phyloP scores from a whole-genome alignment of 2,113 vertebrate genomes.

The Hemiscyllium ocellatum region DNA sequence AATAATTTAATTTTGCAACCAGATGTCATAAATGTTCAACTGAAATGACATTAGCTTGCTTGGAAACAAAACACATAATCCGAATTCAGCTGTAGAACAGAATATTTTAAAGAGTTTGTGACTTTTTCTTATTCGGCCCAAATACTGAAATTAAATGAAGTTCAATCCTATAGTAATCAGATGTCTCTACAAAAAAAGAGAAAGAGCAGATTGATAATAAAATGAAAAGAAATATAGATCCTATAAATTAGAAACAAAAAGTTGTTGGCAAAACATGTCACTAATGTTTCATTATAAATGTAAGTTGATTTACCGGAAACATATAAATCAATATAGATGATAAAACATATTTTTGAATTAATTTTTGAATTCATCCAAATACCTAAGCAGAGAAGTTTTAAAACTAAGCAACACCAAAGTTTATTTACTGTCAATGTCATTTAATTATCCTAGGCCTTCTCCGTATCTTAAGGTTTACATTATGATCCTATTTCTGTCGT shows the following conservation, averaged over 20 bases:
- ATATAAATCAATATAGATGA: not conserved
- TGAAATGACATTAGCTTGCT: not conserved
- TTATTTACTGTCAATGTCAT: not conserved
- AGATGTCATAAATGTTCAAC: not conserved
- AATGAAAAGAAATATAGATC: no score
- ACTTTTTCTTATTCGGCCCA: not conserved
- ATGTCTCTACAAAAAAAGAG: no score
- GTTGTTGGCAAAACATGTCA: no score
- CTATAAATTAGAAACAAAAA: no score
- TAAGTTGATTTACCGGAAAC: not conserved
- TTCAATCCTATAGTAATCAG: not conserved
- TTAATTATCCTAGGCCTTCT: not conserved
- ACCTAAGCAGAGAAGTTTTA: no score
- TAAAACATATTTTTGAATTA: no score
- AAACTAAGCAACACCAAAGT: not conserved
- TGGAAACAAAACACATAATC: not conserved
- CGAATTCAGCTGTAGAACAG: not conserved
- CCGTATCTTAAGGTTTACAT: not conserved
- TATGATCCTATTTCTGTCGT: not conserved
- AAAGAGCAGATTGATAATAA: no score
- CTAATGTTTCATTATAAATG: not conserved
- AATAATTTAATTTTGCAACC: not conserved
- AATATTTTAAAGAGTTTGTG: not conserved
- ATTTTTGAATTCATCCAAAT: no score
- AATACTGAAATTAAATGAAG: not conserved